Evolutionary conservation across 1,140 invertebrate genomes (phyloP).

Genomic region (Zaprionus tsacasi): DNA sequence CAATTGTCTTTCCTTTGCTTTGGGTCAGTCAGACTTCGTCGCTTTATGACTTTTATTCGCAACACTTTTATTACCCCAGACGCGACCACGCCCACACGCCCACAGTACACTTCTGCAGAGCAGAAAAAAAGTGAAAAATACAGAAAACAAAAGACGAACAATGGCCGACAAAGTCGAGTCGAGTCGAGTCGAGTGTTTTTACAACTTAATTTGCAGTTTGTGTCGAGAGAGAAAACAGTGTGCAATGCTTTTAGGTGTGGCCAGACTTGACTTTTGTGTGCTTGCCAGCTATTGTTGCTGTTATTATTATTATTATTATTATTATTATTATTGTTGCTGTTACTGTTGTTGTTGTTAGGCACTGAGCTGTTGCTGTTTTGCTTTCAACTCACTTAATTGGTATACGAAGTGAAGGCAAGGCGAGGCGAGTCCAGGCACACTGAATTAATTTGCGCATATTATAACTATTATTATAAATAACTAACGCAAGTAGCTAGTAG

Average conservation of each 20-base stretch:
- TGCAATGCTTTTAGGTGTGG: constrained; percentile 66
- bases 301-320: constrained; percentile 34
- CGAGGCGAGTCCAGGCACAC: constrained; percentile 3
- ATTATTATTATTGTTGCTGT: constrained; percentile 12
- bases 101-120: background rate
- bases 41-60: constrained; percentile 73
- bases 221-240: constrained; percentile 20
- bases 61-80: constrained; percentile 71
- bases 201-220: constrained; percentile 73
- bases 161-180: constrained; percentile 36
- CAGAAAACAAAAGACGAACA: constrained; percentile 22
- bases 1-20: constrained; percentile 34
- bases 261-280: constrained; percentile 35
- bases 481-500: constrained; percentile 49
- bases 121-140: background rate
- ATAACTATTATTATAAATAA: constrained; percentile 74
- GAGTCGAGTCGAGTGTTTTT: constrained; percentile 44
- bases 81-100: constrained; percentile 46
- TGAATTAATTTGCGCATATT: constrained; percentile 52
- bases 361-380: constrained; percentile 20
- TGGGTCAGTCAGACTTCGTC: constrained; percentile 28
- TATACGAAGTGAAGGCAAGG: constrained; percentile 35
- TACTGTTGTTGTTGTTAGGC: background rate
- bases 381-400: constrained; percentile 62
- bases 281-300: constrained; percentile 15